Percentiles rank a stretch among this genome's conserved stretches.
Conservation (phyloP, 2,113 vertebrate genomes). For the Nycticebus coucang region DNA sequence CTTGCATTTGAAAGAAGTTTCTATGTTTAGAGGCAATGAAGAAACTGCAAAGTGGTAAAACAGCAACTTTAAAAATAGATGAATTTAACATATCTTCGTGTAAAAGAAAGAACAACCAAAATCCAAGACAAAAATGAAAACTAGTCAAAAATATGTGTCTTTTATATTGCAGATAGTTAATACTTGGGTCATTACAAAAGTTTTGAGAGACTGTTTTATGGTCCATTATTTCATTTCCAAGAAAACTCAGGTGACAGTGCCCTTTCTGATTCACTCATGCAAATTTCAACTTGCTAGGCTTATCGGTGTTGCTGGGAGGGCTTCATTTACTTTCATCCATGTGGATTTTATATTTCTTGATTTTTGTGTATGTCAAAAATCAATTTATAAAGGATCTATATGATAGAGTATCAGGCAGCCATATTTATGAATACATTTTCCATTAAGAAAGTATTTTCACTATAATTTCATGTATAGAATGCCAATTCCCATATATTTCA, state of each 20-base stretch:
- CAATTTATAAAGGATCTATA: background rate
- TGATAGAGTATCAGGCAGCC: background rate
- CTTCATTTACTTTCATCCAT: too few relatives aligned
- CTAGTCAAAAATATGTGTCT: background rate
- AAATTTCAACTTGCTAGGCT: too few relatives aligned
- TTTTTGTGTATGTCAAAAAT: background rate
- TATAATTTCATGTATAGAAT: background rate
- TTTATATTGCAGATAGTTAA: background rate
- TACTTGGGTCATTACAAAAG: background rate
- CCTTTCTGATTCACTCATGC: too few relatives aligned
- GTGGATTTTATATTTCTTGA: too few relatives aligned
- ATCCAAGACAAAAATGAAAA: slow-evolving; percentile 19
- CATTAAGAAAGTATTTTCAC: background rate
- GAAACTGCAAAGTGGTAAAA: background rate
- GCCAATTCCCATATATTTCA: background rate
- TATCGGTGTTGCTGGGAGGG: too few relatives aligned
- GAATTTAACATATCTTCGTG: background rate
- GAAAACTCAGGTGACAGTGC: too few relatives aligned
- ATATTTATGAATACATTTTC: background rate
- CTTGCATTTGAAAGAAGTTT: background rate
- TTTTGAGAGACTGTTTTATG: too few relatives aligned
- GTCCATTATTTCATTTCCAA: too few relatives aligned
- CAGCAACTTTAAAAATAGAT: background rate
- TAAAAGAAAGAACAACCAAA: background rate
- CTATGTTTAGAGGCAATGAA: background rate